Percentiles rank a stretch among this genome's conserved stretches.
These are phyloP conservation scores for Drosophila simulans DNA, from an alignment of 1,140 invertebrate genomes.

Conservation along the genomic window DNA sequence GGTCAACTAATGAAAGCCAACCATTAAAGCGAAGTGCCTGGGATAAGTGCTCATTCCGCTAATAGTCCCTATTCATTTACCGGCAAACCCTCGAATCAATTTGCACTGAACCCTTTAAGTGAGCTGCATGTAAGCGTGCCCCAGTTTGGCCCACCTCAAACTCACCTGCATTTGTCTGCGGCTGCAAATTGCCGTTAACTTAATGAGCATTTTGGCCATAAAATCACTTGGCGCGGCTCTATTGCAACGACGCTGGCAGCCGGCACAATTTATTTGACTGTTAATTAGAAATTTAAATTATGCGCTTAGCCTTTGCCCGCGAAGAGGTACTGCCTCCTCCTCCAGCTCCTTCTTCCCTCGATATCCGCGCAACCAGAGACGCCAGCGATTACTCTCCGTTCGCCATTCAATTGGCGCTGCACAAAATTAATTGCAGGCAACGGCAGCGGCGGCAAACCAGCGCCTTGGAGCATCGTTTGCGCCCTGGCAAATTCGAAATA, in stretches of 20 bases:
- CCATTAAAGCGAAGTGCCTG: neutral
- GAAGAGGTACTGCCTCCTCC: slow-evolving; percentile 10
- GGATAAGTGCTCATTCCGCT: slow-evolving; percentile 1
- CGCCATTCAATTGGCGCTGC: slow-evolving; percentile 72
- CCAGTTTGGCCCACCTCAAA: neutral
- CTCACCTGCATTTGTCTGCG: slow-evolving; percentile 61
- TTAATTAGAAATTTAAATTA: slow-evolving; percentile 82
- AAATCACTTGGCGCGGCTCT: slow-evolving; percentile 71
- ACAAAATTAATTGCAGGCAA: slow-evolving; percentile 75
- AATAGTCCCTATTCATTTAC: slow-evolving; percentile 20
- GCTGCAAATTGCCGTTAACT: slow-evolving; percentile 74
- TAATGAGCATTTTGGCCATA: slow-evolving; percentile 77
- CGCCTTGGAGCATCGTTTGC: slow-evolving; percentile 54
- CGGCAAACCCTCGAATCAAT: slow-evolving; percentile 6
- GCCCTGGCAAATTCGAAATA: slow-evolving; percentile 74
- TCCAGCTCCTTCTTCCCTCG: neutral
- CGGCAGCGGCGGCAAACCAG: slow-evolving; percentile 9
- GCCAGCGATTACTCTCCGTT: slow-evolving; percentile 12
- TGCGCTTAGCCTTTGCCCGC: slow-evolving; percentile 69
- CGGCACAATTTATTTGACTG: slow-evolving; percentile 80
- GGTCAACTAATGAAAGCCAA: neutral
- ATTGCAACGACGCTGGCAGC: slow-evolving; percentile 66
- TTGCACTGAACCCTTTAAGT: slow-evolving; percentile 9
- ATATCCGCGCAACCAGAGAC: neutral
- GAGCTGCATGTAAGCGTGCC: slow-evolving; percentile 8